These are phyloP conservation scores for Albula glossodonta DNA, from an alignment of 2,113 vertebrate species.

Conservation along the genomic window DNA sequence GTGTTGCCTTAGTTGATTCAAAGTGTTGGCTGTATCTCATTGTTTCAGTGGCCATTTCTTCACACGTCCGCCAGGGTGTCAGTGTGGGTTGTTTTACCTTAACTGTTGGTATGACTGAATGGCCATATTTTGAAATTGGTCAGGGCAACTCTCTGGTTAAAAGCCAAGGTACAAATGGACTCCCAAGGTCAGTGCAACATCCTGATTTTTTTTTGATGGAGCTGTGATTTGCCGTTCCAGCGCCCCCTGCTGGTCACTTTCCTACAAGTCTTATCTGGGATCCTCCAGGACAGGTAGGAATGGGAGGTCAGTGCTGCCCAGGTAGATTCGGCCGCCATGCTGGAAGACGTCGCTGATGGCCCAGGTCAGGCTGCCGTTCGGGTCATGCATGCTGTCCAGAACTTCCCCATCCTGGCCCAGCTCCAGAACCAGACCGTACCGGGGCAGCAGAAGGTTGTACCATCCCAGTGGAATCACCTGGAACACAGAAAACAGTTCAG, in stretches of 20 bases:
- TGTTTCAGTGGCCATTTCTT: neutral
- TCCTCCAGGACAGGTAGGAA: conserved; percentile 60
- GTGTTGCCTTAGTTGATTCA: too few species aligned
- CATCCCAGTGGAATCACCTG: conserved; percentile 58
- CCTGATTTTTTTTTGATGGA: neutral
- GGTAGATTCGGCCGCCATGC: conserved; percentile 51
- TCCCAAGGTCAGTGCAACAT: neutral
- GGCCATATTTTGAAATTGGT: neutral
- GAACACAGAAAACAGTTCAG: neutral
- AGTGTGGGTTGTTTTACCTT: neutral
- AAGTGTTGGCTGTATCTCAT: too few species aligned
- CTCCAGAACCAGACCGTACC: conserved; percentile 63
- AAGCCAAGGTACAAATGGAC: neutral
- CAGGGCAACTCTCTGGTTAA: neutral
- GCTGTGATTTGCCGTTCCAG: neutral
- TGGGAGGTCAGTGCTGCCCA: conserved; percentile 65
- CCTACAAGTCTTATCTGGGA: conserved; percentile 26
- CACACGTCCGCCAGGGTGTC: neutral
- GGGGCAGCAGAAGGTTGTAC: conserved; percentile 58
- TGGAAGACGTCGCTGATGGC: conserved; percentile 67
- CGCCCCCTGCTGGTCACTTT: neutral
- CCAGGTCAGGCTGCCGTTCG: conserved; percentile 47
- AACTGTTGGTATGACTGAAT: neutral
- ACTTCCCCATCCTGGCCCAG: conserved; percentile 44
- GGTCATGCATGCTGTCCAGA: conserved; percentile 54